Base-by-base conservation (phyloP, 2,888 invertebrate species). In the Lasioglossum zephyrum region DNA sequence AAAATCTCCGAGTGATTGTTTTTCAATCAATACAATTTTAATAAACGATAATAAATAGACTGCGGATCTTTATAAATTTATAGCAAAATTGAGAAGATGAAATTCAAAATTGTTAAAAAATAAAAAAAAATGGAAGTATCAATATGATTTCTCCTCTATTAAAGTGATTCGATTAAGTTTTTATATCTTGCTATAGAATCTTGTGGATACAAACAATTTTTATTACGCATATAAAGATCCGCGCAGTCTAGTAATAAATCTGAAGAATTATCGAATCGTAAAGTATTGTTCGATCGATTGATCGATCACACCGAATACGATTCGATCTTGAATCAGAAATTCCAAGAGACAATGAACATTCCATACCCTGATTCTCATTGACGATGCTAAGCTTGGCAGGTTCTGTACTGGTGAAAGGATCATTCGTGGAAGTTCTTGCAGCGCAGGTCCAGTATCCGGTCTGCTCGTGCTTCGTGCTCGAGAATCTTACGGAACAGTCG, bases 381-480 rank as follows among this genome's bases (percentile, higher is more conserved):
- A 92, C 85, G 82, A 95, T 94, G 87, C 91, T 93, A 79, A 95
- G 91, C 85, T 93, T 94, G 13, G 94, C 94, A 1, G 95, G 94
- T 77, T 91, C 88, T 44, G 94, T 94, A 82, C 93, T 93, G 72
- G 93, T 93, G 91, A 95, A 95, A 82, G 92, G 89, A 82, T 92
- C 93, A 77, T 91, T 93, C 49, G 87, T 85, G 60, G 93, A 92
- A 79, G 86, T 90, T 86, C 94, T 91, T n/a, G 93, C 95, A 18
- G 95, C 95, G 85, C 95, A 95, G 70, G 92, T 94, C 95, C 95
- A 95, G 81, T 94, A 94, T 86, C 95, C 95, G 83, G 93, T 93
- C 86, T 95, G 95, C 83, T 95, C 95, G 86, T 94, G 91, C 88
- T 93, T 93, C 73, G 93, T 92, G 85, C 94, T 94, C 44, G 93